Percentiles rank a stretch among this genome's conserved stretches.
These are phyloP conservation scores for Atractosteus spatula DNA, from an alignment of 2,113 vertebrate species.

Conservation along the genomic window DNA sequence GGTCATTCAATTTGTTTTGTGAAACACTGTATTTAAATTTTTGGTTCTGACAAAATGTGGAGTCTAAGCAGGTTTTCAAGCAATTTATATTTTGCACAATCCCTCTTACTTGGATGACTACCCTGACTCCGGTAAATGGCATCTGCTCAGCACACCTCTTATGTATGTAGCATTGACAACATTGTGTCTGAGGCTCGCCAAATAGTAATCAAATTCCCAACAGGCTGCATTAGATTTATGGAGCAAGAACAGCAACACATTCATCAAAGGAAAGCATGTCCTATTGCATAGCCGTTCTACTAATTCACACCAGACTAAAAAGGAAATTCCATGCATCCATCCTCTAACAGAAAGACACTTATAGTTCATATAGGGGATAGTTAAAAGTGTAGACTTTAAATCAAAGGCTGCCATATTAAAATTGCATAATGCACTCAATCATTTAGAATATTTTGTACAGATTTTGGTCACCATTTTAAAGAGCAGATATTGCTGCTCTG, in stretches of 20 bases:
- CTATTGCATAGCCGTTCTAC: conserved; percentile 1
- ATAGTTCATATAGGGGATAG: no score
- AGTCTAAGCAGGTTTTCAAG: conserved; percentile 6
- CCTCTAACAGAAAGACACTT: no score
- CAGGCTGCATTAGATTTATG: neutral
- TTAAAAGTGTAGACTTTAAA: no score
- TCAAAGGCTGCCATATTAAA: no score
- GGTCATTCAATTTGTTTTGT: no score
- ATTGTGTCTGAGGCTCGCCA: neutral
- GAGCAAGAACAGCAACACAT: neutral
- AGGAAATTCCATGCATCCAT: neutral
- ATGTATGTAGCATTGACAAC: no score
- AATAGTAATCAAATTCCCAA: conserved; percentile 10
- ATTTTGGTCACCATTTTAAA: no score
- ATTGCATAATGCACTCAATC: no score
- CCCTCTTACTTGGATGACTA: conserved; percentile 9
- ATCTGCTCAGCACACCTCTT: neutral
- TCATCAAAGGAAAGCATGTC: conserved; percentile 15
- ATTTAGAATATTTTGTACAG: no score
- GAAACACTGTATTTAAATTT: no score
- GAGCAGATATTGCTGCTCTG: no score
- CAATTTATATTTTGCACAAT: conserved; percentile 9
- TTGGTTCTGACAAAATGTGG: neutral
- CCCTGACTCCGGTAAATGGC: neutral
- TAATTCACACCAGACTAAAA: conserved; percentile 1